phyloP scores from a whole-genome alignment of 2,797 vertebrate species.

The Dendrocincla tyrannina region DNA sequence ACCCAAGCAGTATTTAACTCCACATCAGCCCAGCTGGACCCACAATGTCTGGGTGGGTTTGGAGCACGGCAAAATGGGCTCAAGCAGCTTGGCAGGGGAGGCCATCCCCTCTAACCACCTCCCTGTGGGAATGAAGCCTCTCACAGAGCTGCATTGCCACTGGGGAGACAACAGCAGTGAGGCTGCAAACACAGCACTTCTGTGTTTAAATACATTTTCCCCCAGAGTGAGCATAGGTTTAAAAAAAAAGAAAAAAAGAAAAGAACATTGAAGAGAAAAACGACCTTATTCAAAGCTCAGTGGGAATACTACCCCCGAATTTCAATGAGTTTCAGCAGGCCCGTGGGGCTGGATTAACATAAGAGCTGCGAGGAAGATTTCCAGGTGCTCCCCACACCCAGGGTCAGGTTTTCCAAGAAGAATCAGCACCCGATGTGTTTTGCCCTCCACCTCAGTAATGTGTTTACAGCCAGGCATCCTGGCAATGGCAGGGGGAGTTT shows the following conservation, averaged over 20 bases:
- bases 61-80: rapidly evolving
- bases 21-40: not conserved
- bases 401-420: conserved; percentile 13
- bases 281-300: not conserved
- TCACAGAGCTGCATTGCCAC: rapidly evolving
- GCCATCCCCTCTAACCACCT: not conserved
- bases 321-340: conserved; percentile 16
- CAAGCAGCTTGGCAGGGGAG: not conserved
- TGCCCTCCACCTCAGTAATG: not conserved
- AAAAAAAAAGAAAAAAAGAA: not conserved
- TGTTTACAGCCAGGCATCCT: not conserved
- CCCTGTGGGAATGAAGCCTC: not conserved
- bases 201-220: conserved; percentile 21
- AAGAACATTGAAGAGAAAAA: conserved; percentile 6
- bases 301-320: conserved; percentile 17
- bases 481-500: not conserved
- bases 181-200: not conserved
- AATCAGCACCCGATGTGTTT: not conserved
- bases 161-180: rapidly evolving
- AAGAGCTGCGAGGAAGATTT: conserved; percentile 38
- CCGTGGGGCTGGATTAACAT: conserved; percentile 2
- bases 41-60: rapidly evolving
- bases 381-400: conserved; percentile 38
- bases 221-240: not conserved
- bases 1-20: not conserved